phyloP scores from a whole-genome alignment of 2,113 vertebrate species.

The Ceratotherium simum region DNA sequence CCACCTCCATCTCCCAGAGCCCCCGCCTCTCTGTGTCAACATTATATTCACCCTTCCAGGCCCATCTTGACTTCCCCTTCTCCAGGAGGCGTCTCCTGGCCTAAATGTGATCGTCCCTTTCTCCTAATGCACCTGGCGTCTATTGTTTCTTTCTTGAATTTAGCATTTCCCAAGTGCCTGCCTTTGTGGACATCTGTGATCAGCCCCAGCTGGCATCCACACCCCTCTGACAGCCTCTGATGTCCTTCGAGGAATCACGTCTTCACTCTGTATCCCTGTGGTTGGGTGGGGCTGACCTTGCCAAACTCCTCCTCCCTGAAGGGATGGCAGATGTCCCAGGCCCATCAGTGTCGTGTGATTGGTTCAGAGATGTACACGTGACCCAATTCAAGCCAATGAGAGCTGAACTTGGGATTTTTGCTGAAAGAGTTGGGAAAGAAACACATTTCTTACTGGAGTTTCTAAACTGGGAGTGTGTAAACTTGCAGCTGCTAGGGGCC shows the following conservation, averaged over 20 bases:
- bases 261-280: not conserved
- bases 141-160: not conserved
- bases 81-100: not conserved
- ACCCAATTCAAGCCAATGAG: constrained; percentile 27
- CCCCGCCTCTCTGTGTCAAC: not conserved
- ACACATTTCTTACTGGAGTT: constrained; percentile 32
- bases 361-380: not conserved
- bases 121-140: not conserved
- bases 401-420: not conserved
- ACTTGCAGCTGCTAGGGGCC: constrained; percentile 56
- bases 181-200: not conserved
- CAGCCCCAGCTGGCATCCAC: not conserved
- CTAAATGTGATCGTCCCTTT: not conserved
- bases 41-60: not conserved
- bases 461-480: constrained; percentile 58
- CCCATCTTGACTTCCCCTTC: not conserved
- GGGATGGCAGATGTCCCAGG: not conserved
- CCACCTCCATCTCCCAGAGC: not conserved
- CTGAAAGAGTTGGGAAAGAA: constrained; percentile 49
- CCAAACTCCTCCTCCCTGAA: not conserved
- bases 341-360: not conserved
- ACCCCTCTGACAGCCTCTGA: not conserved
- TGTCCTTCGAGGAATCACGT: not conserved
- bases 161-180: not conserved
- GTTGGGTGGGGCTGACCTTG: not conserved